Conservation (phyloP, 1,140 invertebrate species). For the Hyles vespertilio region DNA sequence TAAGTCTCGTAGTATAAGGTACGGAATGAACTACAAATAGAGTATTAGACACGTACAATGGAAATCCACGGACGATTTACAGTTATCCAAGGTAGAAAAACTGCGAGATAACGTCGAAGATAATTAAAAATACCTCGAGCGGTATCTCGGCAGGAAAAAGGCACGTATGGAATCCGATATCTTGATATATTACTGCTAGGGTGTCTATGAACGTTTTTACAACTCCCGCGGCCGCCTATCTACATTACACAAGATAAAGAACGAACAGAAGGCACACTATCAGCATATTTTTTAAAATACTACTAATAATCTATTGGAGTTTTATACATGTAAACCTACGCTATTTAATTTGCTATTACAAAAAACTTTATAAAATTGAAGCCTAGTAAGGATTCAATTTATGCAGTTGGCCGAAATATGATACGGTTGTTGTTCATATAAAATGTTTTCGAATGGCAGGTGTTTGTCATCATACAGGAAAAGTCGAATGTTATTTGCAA, state of each 20-base stretch:
- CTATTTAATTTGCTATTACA: no score
- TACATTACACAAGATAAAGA: background rate
- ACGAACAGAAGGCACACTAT: background rate
- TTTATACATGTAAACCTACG: no score
- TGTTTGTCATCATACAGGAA: no score
- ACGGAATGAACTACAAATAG: background rate
- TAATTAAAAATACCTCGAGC: slow-evolving; percentile 25
- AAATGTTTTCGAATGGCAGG: no score
- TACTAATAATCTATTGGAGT: no score
- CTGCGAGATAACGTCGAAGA: slow-evolving; percentile 18
- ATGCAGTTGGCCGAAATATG: no score
- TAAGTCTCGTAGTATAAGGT: background rate
- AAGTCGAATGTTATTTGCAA: no score
- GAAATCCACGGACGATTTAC: background rate
- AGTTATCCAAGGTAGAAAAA: slow-evolving; percentile 4
- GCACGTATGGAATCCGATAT: slow-evolving; percentile 50
- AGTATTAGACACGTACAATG: background rate
- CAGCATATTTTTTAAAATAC: no score
- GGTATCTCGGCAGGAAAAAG: slow-evolving; percentile 22
- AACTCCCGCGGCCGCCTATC: slow-evolving; percentile 49
- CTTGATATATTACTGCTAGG: slow-evolving; percentile 53
- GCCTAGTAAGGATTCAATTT: no score
- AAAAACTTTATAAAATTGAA: no score
- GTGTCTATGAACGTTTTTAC: slow-evolving; percentile 42
- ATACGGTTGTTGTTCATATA: no score